phyloP scores from a whole-genome alignment of 2,797 vertebrate species.

The Anguilla megastoma region DNA sequence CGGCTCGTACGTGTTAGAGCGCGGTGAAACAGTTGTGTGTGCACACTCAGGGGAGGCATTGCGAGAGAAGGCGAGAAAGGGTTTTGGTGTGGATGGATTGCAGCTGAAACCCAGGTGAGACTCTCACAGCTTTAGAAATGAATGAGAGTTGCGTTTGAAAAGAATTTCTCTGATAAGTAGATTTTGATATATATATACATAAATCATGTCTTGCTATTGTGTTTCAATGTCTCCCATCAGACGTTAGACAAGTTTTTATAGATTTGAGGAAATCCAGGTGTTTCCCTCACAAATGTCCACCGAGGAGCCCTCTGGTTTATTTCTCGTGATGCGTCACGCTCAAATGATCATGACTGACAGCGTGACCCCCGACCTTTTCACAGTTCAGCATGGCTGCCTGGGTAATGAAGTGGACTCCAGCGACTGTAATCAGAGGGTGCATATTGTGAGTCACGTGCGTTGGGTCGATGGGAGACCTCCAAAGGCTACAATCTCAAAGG shows the following conservation, averaged over 20 bases:
- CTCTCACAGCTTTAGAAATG: slow-evolving; percentile 34
- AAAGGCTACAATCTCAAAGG: slow-evolving; percentile 54
- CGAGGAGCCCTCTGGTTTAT: slow-evolving; percentile 66
- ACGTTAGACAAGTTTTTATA: slow-evolving; percentile 33
- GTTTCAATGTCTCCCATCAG: slow-evolving; percentile 40
- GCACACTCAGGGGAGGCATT: slow-evolving; percentile 50
- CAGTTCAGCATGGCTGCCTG: slow-evolving; percentile 76
- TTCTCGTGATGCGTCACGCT: slow-evolving; percentile 69
- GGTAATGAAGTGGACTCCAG: slow-evolving; percentile 75
- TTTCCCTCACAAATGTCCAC: slow-evolving; percentile 46
- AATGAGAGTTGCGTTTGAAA: slow-evolving; percentile 35
- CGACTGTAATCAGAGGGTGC: slow-evolving; percentile 77
- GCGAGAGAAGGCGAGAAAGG: slow-evolving; percentile 37
- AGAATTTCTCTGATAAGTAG: slow-evolving; percentile 22
- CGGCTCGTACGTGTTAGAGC: slow-evolving; percentile 29
- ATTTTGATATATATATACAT: slow-evolving; percentile 10
- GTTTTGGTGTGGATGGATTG: slow-evolving; percentile 42
- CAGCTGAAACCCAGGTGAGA: slow-evolving; percentile 34
- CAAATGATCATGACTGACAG: slow-evolving; percentile 78
- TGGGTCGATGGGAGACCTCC: slow-evolving; percentile 70
- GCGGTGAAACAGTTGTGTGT: slow-evolving; percentile 64
- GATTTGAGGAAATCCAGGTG: slow-evolving; percentile 35
- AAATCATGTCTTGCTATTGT: slow-evolving; percentile 37
- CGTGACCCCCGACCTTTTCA: slow-evolving; percentile 66
- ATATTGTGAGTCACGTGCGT: slow-evolving; percentile 76